These are phyloP conservation scores for Phaonia tiefii DNA, from an alignment of 2,888 invertebrate genomes.

Conservation along the genomic window DNA sequence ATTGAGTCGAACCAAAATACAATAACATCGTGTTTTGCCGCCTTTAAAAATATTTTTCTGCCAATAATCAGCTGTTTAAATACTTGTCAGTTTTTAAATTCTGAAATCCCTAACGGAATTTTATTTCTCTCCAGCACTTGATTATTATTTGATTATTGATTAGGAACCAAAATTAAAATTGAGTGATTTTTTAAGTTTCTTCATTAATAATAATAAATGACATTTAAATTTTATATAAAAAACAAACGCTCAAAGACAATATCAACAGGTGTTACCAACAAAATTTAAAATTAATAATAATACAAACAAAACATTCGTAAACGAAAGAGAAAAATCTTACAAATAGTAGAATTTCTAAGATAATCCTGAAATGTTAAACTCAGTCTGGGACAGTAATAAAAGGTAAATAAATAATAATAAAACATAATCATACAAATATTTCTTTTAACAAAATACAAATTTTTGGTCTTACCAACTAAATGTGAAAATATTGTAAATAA, in stretches of 20 bases:
- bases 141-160: not conserved
- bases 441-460: constrained; percentile 1
- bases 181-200: not conserved
- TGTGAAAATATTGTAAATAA: constrained; percentile 47
- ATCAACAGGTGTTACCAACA: constrained; percentile 68
- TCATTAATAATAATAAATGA: no score
- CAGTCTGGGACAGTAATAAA: constrained; percentile 45
- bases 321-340: constrained; percentile 54
- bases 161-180: not conserved
- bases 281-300: constrained; percentile 56
- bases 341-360: constrained; percentile 69
- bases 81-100: not conserved
- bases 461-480: constrained; percentile 26
- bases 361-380: constrained; percentile 67
- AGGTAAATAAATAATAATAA: constrained; percentile 26
- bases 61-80: no score
- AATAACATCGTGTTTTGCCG: no score
- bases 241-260: constrained; percentile 64
- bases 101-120: not conserved
- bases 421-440: constrained; percentile 30
- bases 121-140: not conserved
- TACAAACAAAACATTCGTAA: constrained; percentile 33
- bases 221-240: no score
- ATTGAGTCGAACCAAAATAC: no score
- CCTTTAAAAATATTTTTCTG: no score